Conservation (phyloP, 2,888 invertebrate species). For the Morpho helenor region DNA sequence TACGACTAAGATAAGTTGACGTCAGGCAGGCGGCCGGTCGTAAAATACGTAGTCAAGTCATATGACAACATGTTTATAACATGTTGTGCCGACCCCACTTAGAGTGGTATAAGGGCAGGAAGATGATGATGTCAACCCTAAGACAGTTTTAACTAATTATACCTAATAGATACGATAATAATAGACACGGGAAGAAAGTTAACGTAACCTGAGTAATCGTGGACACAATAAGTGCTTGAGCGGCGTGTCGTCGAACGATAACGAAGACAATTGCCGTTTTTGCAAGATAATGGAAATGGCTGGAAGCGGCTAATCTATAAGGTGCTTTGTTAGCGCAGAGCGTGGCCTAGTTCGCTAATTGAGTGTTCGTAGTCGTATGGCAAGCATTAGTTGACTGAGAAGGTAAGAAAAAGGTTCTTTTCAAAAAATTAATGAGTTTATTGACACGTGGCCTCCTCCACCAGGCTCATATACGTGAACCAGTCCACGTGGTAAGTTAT, state of each 20-base stretch:
- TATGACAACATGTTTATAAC: too few species aligned
- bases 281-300: conserved; percentile 46
- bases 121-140: too few species aligned
- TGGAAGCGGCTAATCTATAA: conserved; percentile 42
- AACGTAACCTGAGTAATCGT: conserved; percentile 25
- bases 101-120: too few species aligned
- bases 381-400: not conserved
- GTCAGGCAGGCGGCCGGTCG: too few species aligned
- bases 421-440: not conserved
- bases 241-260: conserved; percentile 46
- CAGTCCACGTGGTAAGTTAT: too few species aligned
- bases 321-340: conserved; percentile 30
- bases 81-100: too few species aligned
- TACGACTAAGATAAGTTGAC: too few species aligned
- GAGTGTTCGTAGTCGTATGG: conserved; percentile 20
- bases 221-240: conserved; percentile 20
- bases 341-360: conserved; percentile 44
- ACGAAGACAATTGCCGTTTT: conserved; percentile 45
- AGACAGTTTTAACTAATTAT: conserved; percentile 15
- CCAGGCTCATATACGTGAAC: too few species aligned
- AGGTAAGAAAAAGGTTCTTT: not conserved
- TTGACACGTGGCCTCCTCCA: not conserved
- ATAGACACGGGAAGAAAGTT: conserved; percentile 22
- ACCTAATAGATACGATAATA: conserved; percentile 22
- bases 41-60: too few species aligned